phyloP scores from a whole-genome alignment of 2,888 invertebrate species.

The Ditylenchus weischeri region DNA sequence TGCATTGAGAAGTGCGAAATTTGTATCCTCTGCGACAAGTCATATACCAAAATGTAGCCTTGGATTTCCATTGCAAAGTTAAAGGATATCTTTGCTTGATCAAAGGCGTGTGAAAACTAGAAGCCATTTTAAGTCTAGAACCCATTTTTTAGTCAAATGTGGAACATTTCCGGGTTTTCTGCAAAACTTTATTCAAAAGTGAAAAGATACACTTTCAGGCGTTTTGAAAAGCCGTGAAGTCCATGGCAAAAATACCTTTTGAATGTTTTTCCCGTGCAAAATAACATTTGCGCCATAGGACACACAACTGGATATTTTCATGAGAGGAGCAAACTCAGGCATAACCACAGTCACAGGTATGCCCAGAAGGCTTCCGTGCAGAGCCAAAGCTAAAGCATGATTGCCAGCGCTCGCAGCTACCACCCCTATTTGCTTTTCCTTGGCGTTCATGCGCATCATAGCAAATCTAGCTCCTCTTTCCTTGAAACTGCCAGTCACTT shows the following conservation, averaged over 20 bases:
- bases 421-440: conserved; percentile 23
- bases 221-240: no score
- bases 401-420: conserved; percentile 65
- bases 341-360: conserved; percentile 83
- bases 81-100: no score
- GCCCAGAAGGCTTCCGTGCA: conserved; percentile 72
- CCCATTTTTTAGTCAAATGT: no score
- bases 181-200: no score
- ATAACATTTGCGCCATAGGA: conserved; percentile 81
- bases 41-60: no score
- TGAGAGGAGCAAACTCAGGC: conserved; percentile 88
- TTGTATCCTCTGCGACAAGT: no score
- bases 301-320: conserved; percentile 86
- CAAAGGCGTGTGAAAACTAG: no score
- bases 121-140: no score
- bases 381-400: conserved; percentile 81
- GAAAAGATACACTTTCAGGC: no score
- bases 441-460: conserved; percentile 24
- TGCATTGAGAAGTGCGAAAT: no score
- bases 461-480: conserved; percentile 83
- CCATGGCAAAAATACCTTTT: conserved; percentile 24
- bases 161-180: no score
- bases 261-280: conserved; percentile 67
- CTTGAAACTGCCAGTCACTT: conserved; percentile 92
- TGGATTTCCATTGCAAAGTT: no score